Conservation (phyloP, 30 jellyfish, hydroid and myxozoan genomes). For the Morbakka virulenta region DNA sequence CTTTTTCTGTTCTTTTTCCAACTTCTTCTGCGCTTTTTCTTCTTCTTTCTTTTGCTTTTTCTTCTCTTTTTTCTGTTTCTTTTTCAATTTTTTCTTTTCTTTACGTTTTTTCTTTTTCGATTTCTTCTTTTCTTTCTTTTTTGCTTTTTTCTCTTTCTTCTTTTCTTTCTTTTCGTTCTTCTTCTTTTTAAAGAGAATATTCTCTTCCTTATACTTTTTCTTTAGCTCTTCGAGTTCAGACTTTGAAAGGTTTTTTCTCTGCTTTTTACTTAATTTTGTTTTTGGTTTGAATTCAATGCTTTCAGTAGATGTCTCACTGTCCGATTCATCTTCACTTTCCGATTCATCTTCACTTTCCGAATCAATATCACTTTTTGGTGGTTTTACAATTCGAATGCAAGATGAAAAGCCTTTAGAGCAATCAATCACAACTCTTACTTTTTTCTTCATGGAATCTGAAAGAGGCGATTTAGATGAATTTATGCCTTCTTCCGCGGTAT, state of each 20-base stretch:
- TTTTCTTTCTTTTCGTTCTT: no score
- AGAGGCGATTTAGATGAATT: not conserved
- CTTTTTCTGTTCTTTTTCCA: not conserved
- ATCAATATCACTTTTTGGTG: no score
- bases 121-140: not conserved
- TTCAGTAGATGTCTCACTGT: not conserved
- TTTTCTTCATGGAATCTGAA: not conserved
- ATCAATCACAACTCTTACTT: not conserved
- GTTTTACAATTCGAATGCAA: not conserved
- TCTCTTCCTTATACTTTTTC: no score
- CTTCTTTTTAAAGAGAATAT: no score
- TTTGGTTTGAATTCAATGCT: not conserved
- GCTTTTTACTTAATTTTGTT: no score
- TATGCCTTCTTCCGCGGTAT: no score
- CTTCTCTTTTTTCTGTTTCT: not conserved
- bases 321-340: not conserved
- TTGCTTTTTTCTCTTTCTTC: not conserved
- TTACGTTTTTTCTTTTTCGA: not conserved
- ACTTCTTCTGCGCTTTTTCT: not conserved
- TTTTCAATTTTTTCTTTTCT: not conserved
- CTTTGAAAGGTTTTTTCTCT: no score
- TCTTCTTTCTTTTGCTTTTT: not conserved
- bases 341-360: not conserved
- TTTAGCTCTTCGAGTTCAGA: no score
- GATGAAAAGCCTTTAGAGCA: not conserved